These are phyloP conservation scores for Centrocercus urophasianus DNA, from an alignment of 2,113 vertebrate genomes.

Conservation along the genomic window DNA sequence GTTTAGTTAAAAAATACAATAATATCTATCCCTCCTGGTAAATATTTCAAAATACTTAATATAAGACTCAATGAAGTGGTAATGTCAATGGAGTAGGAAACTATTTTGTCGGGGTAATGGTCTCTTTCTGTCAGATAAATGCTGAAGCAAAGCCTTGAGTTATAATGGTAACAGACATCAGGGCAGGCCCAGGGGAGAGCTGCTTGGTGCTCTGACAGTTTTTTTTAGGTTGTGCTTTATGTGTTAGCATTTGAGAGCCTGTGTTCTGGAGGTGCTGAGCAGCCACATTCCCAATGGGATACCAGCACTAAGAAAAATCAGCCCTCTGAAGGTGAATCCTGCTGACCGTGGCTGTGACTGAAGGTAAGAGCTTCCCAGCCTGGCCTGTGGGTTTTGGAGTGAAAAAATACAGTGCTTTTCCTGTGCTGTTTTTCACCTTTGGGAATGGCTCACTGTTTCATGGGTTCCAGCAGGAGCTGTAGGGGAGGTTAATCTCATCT, in stretches of 20 bases:
- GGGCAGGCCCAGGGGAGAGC: not conserved
- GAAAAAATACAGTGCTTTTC: not conserved
- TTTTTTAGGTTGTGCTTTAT: not conserved
- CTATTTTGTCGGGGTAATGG: not conserved
- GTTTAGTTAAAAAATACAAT: not conserved
- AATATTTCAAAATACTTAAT: slow-evolving; percentile 25
- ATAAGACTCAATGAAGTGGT: slow-evolving; percentile 35
- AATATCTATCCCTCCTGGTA: not conserved
- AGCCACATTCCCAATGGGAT: not conserved
- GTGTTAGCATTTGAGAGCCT: not conserved
- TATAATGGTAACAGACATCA: not conserved
- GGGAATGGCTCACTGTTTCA: not conserved
- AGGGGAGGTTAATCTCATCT: not conserved
- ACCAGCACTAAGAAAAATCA: not conserved
- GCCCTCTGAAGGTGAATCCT: not conserved
- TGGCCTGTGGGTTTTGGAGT: not conserved
- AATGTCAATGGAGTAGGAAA: not conserved
- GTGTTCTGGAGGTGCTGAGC: not conserved
- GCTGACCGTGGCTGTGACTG: not conserved
- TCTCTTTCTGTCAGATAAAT: not conserved
- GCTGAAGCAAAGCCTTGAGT: not conserved
- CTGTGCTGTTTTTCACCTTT: not conserved
- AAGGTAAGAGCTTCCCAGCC: not conserved
- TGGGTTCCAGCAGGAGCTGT: not conserved
- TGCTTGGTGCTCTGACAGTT: not conserved